A percentile compares a stretch with the other conserved stretches of the same genome.
Evolutionary conservation across 2,888 invertebrate species (phyloP).

Genomic region (Vesta saturnalis): DNA sequence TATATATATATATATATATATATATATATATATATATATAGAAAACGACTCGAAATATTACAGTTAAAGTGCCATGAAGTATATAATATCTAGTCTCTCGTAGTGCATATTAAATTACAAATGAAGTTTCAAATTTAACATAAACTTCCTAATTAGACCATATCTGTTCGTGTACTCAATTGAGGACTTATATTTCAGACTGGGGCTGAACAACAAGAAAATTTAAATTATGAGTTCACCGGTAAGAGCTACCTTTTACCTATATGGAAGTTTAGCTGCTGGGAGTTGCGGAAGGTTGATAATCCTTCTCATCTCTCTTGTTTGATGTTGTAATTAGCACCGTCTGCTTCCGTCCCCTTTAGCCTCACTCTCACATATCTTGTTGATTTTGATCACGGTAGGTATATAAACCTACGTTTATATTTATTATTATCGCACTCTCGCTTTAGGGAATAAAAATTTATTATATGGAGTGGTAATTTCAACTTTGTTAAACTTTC

Average conservation of each 20-base stretch:
- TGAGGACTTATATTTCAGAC: conserved; percentile 37
- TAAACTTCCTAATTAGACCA: conserved; percentile 42
- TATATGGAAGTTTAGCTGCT: conserved; percentile 24
- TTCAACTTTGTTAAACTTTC: background rate
- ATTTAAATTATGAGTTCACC: conserved; percentile 26
- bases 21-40: too few species aligned
- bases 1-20: too few species aligned
- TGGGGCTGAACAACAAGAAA: conserved; percentile 28
- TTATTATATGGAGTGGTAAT: conserved; percentile 13
- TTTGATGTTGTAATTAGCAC: conserved; percentile 51
- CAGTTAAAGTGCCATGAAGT: background rate
- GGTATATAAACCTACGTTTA: conserved; percentile 26
- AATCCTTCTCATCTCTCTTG: conserved; percentile 46
- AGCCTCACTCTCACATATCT: conserved; percentile 15
- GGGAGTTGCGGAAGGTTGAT: conserved; percentile 44
- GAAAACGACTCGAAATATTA: background rate
- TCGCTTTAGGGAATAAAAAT: conserved; percentile 24
- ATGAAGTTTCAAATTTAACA: conserved; percentile 37
- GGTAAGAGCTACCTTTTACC: conserved; percentile 25
- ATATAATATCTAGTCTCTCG: background rate
- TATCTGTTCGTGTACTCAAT: conserved; percentile 32
- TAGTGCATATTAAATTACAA: conserved; percentile 34
- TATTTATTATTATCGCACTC: conserved; percentile 30
- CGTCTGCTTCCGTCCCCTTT: conserved; percentile 34
- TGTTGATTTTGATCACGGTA: conserved; percentile 35